Conservation (phyloP, 2,797 vertebrate genomes). For the Pseudochromis fuscus region DNA sequence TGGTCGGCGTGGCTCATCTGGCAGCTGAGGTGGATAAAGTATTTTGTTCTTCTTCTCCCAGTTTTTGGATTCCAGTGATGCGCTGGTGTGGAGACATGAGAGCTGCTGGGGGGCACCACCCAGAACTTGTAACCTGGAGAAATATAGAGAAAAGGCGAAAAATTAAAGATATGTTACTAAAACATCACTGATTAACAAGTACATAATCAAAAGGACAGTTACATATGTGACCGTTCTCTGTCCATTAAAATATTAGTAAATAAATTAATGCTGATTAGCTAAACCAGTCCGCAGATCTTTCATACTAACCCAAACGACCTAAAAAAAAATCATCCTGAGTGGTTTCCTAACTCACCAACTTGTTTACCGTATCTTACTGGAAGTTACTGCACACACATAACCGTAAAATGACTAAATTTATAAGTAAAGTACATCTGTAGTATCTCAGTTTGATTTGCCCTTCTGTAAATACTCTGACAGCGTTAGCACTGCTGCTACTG, state of each 20-base stretch:
- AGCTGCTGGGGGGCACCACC: conserved; percentile 62
- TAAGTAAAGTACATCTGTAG: background rate
- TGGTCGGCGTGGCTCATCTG: conserved; percentile 89
- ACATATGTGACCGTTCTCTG: background rate
- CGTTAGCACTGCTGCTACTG: background rate
- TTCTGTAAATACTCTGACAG: conserved; percentile 1
- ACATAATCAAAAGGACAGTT: too few species aligned
- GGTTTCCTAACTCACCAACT: background rate
- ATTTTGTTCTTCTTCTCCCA: conserved; percentile 92
- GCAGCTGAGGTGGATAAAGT: conserved; percentile 90
- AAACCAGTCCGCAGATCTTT: background rate
- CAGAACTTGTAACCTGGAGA: conserved; percentile 60
- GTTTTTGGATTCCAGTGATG: conserved; percentile 72
- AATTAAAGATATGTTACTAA: background rate
- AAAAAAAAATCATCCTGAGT: background rate
- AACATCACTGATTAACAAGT: too few species aligned
- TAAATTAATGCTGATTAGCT: background rate
- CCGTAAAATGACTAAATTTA: background rate
- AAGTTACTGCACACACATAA: background rate
- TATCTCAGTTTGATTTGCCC: conserved; percentile 25
- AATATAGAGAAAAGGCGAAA: fast-evolving
- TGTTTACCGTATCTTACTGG: background rate
- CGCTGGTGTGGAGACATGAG: conserved; percentile 87
- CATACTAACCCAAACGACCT: background rate
- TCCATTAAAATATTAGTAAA: background rate